Evolutionary conservation across 2,888 invertebrate species (phyloP), one percentile per base, ranked within the genome.

Genomic region (Caradrina clavipalpis): DNA sequence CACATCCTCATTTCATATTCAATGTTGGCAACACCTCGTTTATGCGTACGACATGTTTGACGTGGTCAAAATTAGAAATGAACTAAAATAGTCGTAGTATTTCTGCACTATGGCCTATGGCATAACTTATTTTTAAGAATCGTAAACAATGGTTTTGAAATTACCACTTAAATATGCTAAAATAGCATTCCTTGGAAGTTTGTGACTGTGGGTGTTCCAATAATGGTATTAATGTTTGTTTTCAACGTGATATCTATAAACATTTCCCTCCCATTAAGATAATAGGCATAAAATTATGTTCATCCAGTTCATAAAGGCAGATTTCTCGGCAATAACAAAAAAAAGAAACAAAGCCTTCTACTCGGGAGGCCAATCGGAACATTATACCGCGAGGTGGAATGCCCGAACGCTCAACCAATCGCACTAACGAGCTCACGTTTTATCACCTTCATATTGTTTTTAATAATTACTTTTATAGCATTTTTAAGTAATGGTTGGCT

Each of bases 1-100:
- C 82, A 78, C 77, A 81, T 77, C 75, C 85, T 88, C 83, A 89
- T 88, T 91, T 87, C 75, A 87, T 86, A 92, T 92, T 88, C 90
- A 87, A 62, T 71, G 78, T 76, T 60, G 62, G 78, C 71, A 76
- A 69, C 79, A 63, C 72, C 80, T 80, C 49, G 60, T 72, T 70
- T 72, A 71, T 76, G 55, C 53, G 53, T 60, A 70, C 64, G 65
- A 76, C 80, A 73, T 72, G 51, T 59, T 64, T 69, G 69, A 88
- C 88, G 88, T 88, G 89, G 65, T 59, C 77, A 26, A 89, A 85
- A 86, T 88, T 77, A 75, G 76, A 86, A 87, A 76, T 64, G 13
- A 64, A 73, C 69, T 69, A 57, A 62, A 65, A 66, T 53, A 65
- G 69, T n/a, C 49, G 35, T 60, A 70, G 45, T 70, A 78, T 63